Evolutionary conservation across 2,797 vertebrate species (phyloP), one percentile per base, ranked within the genome.

Genomic region (Sarcoramphus papa): DNA sequence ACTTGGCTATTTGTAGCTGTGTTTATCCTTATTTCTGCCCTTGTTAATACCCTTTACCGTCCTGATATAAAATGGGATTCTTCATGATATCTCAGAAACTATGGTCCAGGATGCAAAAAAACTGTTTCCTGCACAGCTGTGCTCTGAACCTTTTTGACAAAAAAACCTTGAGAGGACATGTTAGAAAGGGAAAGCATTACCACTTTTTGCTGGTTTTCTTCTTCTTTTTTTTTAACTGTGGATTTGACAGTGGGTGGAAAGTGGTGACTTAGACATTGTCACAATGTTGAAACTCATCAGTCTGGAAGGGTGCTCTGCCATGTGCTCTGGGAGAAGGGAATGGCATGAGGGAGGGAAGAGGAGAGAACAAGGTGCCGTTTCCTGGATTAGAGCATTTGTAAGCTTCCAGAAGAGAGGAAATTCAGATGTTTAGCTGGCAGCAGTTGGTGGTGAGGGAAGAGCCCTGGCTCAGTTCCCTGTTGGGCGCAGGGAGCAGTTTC

Each of bases 351-450:
- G 70, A 77, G 43, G 83, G 68, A 64, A 84, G 48, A 56, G 31
- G 35, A 82, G 82, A 88, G 37, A 84, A 40, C 2, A 57, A 88
- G 75, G 81, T 70, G 72, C 43, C 2, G 0, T 82, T 89, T 93
- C 87, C 94, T 88, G 87, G 56, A 78, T 83, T 47, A 74, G 56
- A 92, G 68, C 23, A 74, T 77, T 88, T 54, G 33, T 50, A 70
- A 80, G 81, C 93, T 88, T 96, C 78, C 91, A 95, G 89, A 80
- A 90, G 57, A 94, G 87, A 75, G 50, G 59, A 81, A 95, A 96
- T 86, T 95, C 93, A 95, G 94, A 95, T 94, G 92, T 95, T 96
- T 73, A 94, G 63, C 83, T 96, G 94, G 95, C 93, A 96, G 77
- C 83, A 92, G 60, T 57, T 78, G 85, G 88, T 88, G 65, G 19